phyloP scores from a whole-genome alignment of 1,140 invertebrate species.

The Papilio polyxenes region DNA sequence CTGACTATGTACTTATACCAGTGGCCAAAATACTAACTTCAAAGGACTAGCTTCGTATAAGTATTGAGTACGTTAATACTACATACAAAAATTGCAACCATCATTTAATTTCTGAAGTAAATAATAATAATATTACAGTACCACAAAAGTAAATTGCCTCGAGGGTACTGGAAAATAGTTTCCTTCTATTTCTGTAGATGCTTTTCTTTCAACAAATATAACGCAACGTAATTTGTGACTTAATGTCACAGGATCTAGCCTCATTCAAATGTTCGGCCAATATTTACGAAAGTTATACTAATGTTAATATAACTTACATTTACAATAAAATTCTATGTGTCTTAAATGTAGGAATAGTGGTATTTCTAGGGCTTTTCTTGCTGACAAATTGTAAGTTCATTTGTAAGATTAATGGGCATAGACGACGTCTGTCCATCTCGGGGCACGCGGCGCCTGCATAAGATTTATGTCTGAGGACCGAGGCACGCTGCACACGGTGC shows the following conservation, averaged over 20 bases:
- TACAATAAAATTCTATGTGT: not conserved
- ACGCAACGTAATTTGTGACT: no score
- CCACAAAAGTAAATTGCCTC: no score
- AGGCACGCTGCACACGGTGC: slow-evolving; percentile 13
- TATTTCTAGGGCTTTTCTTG: slow-evolving; percentile 7
- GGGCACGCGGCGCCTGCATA: slow-evolving; percentile 32
- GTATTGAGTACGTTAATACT: not conserved
- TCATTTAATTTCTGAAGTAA: no score
- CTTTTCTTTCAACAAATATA: no score
- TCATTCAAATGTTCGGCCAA: not conserved
- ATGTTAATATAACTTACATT: no score
- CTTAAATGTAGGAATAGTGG: not conserved
- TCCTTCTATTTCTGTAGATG: no score
- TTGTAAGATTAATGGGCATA: slow-evolving; percentile 36
- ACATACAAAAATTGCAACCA: no score
- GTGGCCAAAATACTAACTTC: not conserved
- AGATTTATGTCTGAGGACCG: slow-evolving; percentile 32
- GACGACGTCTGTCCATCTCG: slow-evolving; percentile 36
- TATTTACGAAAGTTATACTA: no score
- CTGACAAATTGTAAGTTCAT: slow-evolving; percentile 36
- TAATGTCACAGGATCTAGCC: no score
- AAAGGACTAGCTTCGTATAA: not conserved
- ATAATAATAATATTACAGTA: no score
- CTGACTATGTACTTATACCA: not conserved
- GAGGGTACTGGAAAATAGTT: no score